Evolutionary conservation across 2,888 invertebrate species (phyloP), one percentile per base, ranked within the genome.

Genomic region (Apantesis nais): DNA sequence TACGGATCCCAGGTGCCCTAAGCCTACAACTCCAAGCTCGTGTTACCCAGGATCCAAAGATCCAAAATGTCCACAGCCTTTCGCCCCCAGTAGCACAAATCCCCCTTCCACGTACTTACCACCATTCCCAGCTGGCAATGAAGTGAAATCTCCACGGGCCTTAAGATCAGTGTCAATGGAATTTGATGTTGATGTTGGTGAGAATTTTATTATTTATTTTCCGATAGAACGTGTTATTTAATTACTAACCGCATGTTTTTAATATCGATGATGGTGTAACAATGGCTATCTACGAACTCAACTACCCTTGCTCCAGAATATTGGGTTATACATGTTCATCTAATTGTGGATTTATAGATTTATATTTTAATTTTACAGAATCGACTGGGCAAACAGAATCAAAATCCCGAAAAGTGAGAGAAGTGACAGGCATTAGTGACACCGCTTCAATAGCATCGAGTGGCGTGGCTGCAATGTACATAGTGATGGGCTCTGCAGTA

Each of bases 101-200:
- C 90, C 95, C 75, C 91, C 95, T 73, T 89, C 93, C 1, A 93
- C 94, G 16, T 95, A 95, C 76, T 86, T 95, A 48, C 95, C 95
- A 11, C 95, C 95, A 19, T 92, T 93, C 79, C 92, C 93, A 0
- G 85, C 85, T 68, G 92, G 90, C 75, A 94, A 94, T 79, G 93
- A 94, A 87, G 81, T 93, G 1, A 88, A 88, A 72, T 84, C 91
- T 9, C 75, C 81, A 25, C 87, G 90, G 74, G 75, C 81, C 22
- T 87, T 89, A 68, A 89, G 89, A 84, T 79, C 90, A 67, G 90
- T 87, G 19, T 74, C 83, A 5, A 25, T 69, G 14, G 70, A 79
- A 22, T 44, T 62, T 19, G 88, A 91, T 60, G 87, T 85, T 74
- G 75, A 88, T 72, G 85, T 89, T 74, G 92, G 93, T 93, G 84